Conservation (phyloP, 30 jellyfish, hydroid and myxozoan genomes). For the Cassiopea andromeda region DNA sequence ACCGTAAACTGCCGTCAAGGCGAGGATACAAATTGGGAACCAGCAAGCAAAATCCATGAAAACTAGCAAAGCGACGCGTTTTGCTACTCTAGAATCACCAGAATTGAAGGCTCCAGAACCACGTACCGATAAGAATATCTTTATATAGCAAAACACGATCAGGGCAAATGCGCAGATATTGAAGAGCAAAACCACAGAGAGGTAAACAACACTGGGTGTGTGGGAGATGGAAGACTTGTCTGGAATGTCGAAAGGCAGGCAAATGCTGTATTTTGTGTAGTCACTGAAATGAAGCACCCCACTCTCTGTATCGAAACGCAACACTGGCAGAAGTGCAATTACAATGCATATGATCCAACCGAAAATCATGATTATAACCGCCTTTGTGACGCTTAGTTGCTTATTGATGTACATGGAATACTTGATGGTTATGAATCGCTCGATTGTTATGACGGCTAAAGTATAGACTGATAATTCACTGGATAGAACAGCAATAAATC, state of each 20-base stretch:
- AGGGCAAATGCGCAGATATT: constrained; percentile 74
- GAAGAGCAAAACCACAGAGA: constrained; percentile 70
- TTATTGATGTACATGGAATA: constrained; percentile 83
- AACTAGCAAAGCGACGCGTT: constrained; percentile 90
- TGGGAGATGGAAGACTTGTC: constrained; percentile 61
- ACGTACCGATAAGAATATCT: constrained; percentile 81
- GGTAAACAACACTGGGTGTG: constrained; percentile 64
- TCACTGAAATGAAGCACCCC: constrained; percentile 82
- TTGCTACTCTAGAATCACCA: constrained; percentile 91
- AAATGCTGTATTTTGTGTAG: constrained; percentile 88
- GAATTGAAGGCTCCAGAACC: constrained; percentile 95
- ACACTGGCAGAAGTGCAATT: constrained; percentile 81
- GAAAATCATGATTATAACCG: constrained; percentile 63
- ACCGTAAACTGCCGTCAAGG: constrained; percentile 80
- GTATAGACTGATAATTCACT: constrained; percentile 93
- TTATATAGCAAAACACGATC: constrained; percentile 84
- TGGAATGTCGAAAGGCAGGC: constrained; percentile 92
- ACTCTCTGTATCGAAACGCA: constrained; percentile 44
- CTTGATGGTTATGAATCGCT: constrained; percentile 86
- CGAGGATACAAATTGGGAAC: constrained; percentile 89
- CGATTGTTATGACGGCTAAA: constrained; percentile 83
- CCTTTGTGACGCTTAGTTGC: constrained; percentile 74
- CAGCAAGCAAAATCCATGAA: constrained; percentile 94
- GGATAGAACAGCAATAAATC: constrained; percentile 92
- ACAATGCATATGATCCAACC: constrained; percentile 90